A percentile compares a stretch with the other conserved stretches of the same genome.
These are phyloP conservation scores for Polyergus mexicanus DNA, from an alignment of 1,140 invertebrate species.

Conservation along the genomic window DNA sequence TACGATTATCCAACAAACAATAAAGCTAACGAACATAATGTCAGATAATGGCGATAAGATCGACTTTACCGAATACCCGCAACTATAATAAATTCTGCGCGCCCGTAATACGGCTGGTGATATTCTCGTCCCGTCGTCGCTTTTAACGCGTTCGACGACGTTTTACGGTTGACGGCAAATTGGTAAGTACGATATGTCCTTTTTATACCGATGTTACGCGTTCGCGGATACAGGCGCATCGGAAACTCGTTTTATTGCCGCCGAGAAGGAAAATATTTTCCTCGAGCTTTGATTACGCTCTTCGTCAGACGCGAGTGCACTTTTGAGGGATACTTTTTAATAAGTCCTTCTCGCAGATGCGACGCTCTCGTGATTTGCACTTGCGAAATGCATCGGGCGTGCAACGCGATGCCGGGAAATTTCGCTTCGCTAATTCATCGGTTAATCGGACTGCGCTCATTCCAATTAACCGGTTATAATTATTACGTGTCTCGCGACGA, in stretches of 20 bases:
- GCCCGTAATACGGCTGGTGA: not conserved
- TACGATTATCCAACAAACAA: slow-evolving; percentile 50
- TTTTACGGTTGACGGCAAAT: slow-evolving; percentile 29
- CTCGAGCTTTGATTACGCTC: slow-evolving; percentile 40
- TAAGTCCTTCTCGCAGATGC: slow-evolving; percentile 16
- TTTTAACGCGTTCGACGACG: slow-evolving; percentile 34
- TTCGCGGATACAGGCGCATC: not conserved
- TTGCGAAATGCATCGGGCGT: not conserved
- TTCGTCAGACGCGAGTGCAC: slow-evolving; percentile 45
- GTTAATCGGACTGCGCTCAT: not conserved
- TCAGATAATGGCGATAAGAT: slow-evolving; percentile 42
- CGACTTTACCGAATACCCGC: slow-evolving; percentile 14
- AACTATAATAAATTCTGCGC: slow-evolving; percentile 38
- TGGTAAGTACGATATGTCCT: slow-evolving; percentile 12
- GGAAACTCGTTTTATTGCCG: slow-evolving; percentile 17
- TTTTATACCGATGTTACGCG: slow-evolving; percentile 16
- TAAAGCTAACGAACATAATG: slow-evolving; percentile 21
- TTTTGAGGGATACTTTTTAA: slow-evolving; percentile 59
- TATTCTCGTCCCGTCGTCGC: not conserved
- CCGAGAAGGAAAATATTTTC: slow-evolving; percentile 22
- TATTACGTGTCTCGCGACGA: not conserved
- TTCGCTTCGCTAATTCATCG: slow-evolving; percentile 12
- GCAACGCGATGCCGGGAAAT: not conserved
- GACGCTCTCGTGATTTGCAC: slow-evolving; percentile 24
- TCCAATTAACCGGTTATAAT: slow-evolving; percentile 7